Evolutionary conservation across 2,888 invertebrate genomes (phyloP).

Genomic region (Salticus scenicus): DNA sequence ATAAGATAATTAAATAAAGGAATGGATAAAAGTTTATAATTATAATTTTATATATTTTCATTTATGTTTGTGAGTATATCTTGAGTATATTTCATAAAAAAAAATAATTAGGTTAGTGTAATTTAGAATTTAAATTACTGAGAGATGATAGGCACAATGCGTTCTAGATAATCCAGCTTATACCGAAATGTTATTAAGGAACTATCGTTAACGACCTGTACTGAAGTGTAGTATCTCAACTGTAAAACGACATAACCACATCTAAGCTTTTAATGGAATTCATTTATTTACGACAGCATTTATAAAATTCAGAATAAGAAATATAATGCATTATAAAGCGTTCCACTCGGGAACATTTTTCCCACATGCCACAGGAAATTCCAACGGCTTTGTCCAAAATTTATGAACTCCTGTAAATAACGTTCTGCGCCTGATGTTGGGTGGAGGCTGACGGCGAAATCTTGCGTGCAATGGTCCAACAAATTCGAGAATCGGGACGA

Average conservation of each 20-base stretch:
- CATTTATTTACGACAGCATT: neutral
- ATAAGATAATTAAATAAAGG: too few relatives aligned
- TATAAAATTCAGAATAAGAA: neutral
- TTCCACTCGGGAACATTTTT: conserved; percentile 1
- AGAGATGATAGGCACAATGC: too few relatives aligned
- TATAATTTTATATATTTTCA: too few relatives aligned
- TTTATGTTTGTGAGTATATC: too few relatives aligned
- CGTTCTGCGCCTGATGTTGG: neutral
- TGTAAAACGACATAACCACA: neutral
- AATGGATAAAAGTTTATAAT: too few relatives aligned
- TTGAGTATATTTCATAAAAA: too few relatives aligned
- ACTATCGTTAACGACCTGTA: too few relatives aligned
- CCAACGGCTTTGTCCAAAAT: neutral
- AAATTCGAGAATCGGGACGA: neutral
- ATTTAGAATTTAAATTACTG: too few relatives aligned
- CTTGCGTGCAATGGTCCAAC: conserved; percentile 7
- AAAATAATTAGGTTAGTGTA: too few relatives aligned
- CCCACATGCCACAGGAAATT: conserved; percentile 12
- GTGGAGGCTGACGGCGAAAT: neutral
- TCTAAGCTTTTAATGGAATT: neutral
- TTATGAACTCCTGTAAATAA: conserved; percentile 1
- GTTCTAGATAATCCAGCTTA: too few relatives aligned
- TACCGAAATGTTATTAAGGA: too few relatives aligned
- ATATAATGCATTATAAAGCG: neutral
- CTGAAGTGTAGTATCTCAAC: too few relatives aligned